Percentiles rank a stretch among this genome's conserved stretches.
These are phyloP conservation scores for Monopis laevigella DNA, from an alignment of 2,888 invertebrate genomes.

Conservation along the genomic window DNA sequence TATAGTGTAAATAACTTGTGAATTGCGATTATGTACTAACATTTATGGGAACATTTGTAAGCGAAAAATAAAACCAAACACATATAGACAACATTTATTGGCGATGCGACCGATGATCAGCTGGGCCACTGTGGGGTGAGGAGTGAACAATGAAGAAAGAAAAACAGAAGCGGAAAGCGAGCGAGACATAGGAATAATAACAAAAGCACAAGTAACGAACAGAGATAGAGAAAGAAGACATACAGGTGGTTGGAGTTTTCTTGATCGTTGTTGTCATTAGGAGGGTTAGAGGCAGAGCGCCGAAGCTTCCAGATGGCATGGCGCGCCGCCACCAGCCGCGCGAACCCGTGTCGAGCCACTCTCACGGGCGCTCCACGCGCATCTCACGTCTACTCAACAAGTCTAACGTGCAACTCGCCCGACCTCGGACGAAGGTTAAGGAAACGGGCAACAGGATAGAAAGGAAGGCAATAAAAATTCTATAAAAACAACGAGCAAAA, in stretches of 20 bases:
- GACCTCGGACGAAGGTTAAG: neutral
- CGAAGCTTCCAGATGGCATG: conserved; percentile 77
- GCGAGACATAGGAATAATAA: conserved; percentile 7
- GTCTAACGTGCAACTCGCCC: conserved; percentile 22
- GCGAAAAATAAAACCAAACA: conserved; percentile 60
- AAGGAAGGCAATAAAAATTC: conserved; percentile 1
- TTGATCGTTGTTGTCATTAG: conserved; percentile 59
- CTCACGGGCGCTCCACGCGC: conserved; percentile 52
- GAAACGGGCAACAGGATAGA: neutral
- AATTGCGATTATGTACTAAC: no score
- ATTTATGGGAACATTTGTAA: no score
- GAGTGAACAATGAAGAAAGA: conserved; percentile 19
- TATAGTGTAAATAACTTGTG: no score
- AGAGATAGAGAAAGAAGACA: conserved; percentile 45
- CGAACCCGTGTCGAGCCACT: conserved; percentile 76
- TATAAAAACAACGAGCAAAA: conserved; percentile 39
- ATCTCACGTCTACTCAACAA: conserved; percentile 35
- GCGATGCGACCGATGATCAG: conserved; percentile 30
- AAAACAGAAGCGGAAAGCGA: conserved; percentile 31
- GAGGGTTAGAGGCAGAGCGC: conserved; percentile 62
- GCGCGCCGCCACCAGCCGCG: conserved; percentile 76
- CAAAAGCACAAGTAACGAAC: conserved; percentile 27
- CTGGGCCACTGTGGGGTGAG: conserved; percentile 27
- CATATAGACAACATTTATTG: conserved; percentile 54
- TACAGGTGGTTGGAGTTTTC: conserved; percentile 66